Percentiles rank a stretch among this genome's conserved stretches.
Evolutionary conservation across 2,113 vertebrate species (phyloP).

Genomic region (Tricholaema leucomelas): DNA sequence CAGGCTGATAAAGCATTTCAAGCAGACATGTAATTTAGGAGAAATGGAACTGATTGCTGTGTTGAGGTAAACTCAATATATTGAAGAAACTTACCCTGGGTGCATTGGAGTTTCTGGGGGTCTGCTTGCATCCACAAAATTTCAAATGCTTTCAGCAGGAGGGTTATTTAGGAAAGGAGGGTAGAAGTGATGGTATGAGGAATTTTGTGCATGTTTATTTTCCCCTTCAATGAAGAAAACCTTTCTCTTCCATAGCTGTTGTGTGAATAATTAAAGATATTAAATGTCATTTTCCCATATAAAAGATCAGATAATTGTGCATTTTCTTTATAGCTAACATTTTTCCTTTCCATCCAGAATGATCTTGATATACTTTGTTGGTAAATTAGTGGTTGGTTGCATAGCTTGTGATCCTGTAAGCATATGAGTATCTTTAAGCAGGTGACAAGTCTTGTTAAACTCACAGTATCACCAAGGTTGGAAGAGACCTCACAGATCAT

Average conservation of each 20-base stretch:
- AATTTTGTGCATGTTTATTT: slow-evolving; percentile 12
- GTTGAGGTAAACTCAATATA: background rate
- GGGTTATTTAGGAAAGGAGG: background rate
- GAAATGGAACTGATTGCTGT: background rate
- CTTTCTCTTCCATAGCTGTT: background rate
- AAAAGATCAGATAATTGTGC: background rate
- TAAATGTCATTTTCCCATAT: slow-evolving; percentile 48
- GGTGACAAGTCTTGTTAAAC: background rate
- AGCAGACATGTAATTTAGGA: background rate
- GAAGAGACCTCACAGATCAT: no score
- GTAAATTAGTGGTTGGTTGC: background rate
- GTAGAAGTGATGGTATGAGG: slow-evolving; percentile 2
- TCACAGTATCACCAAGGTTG: no score
- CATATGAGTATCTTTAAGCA: background rate
- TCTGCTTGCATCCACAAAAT: background rate
- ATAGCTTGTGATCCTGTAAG: background rate
- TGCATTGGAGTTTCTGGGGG: background rate
- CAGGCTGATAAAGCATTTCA: background rate
- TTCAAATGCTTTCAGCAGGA: background rate
- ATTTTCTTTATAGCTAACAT: background rate
- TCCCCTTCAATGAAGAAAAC: background rate
- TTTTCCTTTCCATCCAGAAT: background rate
- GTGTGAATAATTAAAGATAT: slow-evolving; percentile 51
- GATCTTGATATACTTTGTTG: background rate
- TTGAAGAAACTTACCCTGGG: background rate